phyloP scores from a whole-genome alignment of 2,888 invertebrate genomes.

The Morpho achilles region DNA sequence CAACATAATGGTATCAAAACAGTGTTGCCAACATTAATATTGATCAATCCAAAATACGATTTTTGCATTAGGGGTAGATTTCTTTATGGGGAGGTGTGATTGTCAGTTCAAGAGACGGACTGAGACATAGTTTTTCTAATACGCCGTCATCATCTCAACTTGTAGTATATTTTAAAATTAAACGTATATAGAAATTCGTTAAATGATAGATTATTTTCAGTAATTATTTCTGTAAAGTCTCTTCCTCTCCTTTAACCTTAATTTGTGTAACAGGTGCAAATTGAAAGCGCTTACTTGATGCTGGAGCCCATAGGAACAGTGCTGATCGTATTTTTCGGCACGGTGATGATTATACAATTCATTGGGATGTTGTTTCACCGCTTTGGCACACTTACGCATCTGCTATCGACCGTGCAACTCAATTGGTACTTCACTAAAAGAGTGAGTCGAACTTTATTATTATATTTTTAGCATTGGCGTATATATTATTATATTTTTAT shows the following conservation, averaged over 20 bases:
- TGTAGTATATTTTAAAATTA: too few relatives aligned
- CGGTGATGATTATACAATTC: slow-evolving; percentile 96
- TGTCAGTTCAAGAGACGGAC: too few relatives aligned
- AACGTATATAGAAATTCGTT: too few relatives aligned
- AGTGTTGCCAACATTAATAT: too few relatives aligned
- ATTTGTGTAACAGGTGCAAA: slow-evolving; percentile 48
- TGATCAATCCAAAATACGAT: too few relatives aligned
- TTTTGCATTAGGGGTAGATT: too few relatives aligned
- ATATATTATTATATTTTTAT: neutral
- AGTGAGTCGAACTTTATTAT: slow-evolving; percentile 60
- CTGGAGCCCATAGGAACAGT: slow-evolving; percentile 97
- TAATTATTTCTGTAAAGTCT: too few relatives aligned
- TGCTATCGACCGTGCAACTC: slow-evolving; percentile 94
- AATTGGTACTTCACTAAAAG: slow-evolving; percentile 89
- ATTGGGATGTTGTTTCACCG: slow-evolving; percentile 98
- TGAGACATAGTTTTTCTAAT: too few relatives aligned
- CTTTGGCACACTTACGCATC: slow-evolving; percentile 96
- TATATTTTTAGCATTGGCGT: neutral
- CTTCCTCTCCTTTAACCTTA: neutral
- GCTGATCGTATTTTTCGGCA: slow-evolving; percentile 97
- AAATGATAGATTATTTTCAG: too few relatives aligned
- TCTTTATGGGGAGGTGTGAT: too few relatives aligned
- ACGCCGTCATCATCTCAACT: too few relatives aligned
- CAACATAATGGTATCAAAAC: too few relatives aligned
- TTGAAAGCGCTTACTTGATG: slow-evolving; percentile 91